These are phyloP conservation scores for Serinus canaria DNA, from an alignment of 2,113 vertebrate species.

Conservation along the genomic window DNA sequence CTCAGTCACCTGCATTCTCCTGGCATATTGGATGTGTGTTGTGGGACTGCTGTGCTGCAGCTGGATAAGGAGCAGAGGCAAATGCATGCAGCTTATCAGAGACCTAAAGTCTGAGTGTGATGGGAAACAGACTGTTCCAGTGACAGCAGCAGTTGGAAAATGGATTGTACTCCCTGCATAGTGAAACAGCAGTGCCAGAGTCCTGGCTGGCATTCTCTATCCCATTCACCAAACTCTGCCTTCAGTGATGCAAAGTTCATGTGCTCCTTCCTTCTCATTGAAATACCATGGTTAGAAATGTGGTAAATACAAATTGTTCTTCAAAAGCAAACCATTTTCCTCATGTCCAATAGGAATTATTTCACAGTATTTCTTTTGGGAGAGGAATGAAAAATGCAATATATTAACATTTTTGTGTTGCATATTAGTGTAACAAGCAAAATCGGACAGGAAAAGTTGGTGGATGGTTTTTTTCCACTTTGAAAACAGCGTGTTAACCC, in stretches of 20 bases:
- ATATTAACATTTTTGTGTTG: background rate
- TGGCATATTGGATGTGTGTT: rapidly evolving
- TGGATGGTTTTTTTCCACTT: background rate
- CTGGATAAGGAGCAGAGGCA: background rate
- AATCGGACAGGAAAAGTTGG: background rate
- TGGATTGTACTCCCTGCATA: background rate
- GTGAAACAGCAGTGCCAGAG: background rate
- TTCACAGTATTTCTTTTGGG: background rate
- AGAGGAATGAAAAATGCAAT: background rate
- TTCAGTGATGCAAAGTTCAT: background rate
- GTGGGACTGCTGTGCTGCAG: background rate
- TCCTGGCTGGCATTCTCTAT: background rate
- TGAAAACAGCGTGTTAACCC: background rate
- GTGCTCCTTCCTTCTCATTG: background rate
- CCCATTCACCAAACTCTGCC: background rate
- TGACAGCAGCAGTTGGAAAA: background rate
- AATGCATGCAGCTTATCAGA: background rate
- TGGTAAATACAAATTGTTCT: background rate
- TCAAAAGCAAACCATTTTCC: background rate
- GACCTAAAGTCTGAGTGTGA: background rate
- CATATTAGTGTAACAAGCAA: background rate
- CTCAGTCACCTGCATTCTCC: background rate
- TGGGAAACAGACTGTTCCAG: background rate
- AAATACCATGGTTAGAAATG: background rate
- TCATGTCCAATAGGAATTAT: background rate